A percentile compares a stretch with the other conserved stretches of the same genome.
Conservation (phyloP, 2,797 vertebrate genomes). For the Coracias cyanogaster region DNA sequence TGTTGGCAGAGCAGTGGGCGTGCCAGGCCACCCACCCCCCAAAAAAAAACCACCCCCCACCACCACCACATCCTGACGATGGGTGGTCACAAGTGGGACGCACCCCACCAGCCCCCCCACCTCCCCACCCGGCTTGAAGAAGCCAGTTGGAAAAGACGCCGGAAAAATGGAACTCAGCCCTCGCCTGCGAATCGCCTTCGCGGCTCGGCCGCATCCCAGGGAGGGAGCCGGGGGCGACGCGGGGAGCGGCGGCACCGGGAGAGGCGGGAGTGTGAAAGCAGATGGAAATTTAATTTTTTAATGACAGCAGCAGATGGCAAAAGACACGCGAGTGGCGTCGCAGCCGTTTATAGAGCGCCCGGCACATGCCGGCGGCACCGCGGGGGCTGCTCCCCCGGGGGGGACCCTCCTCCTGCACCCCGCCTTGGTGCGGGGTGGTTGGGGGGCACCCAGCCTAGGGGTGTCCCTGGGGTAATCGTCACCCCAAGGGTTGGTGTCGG, state of each 20-base stretch:
- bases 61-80: no score
- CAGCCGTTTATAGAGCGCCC: constrained; percentile 46
- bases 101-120: neutral
- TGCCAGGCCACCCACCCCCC: neutral
- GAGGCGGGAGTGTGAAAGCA: constrained; percentile 71
- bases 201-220: neutral
- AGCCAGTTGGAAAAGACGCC: rapidly evolving
- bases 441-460: neutral
- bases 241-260: neutral
- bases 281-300: constrained; percentile 82
- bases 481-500: neutral
- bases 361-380: neutral
- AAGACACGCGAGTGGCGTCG: constrained; percentile 75
- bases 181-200: neutral
- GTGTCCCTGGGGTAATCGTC: no score
- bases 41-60: neutral
- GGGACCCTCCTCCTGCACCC: neutral
- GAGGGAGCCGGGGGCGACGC: neutral
- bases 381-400: neutral
- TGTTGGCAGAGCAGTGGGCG: neutral
- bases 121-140: rapidly evolving
- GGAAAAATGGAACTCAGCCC: neutral
- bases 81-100: neutral
- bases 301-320: constrained; percentile 83
- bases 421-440: no score